These are phyloP conservation scores for Bacillus rossius DNA, from an alignment of 1,140 invertebrate genomes.

Conservation along the genomic window DNA sequence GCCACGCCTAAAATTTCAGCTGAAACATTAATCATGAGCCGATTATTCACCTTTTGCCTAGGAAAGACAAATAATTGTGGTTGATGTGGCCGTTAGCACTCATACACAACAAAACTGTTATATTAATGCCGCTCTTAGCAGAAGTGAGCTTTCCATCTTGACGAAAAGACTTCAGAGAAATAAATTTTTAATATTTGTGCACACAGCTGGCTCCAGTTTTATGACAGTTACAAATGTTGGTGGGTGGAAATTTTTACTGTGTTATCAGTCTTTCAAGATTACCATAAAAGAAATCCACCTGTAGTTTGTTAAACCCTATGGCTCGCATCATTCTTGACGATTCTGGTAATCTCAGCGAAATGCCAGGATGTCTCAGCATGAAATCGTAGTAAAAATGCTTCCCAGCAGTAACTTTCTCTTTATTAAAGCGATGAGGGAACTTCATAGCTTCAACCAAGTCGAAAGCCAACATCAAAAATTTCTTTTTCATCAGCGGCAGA, in stretches of 20 bases:
- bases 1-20: slow-evolving; percentile 14
- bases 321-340: slow-evolving; percentile 35
- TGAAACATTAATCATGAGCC: slow-evolving; percentile 15
- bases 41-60: slow-evolving; percentile 16
- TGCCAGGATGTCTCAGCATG: too few species aligned
- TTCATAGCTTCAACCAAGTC: slow-evolving; percentile 1
- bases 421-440: slow-evolving; percentile 8
- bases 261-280: slow-evolving; percentile 21
- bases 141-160: slow-evolving; percentile 39
- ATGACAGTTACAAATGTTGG: too few species aligned
- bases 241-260: slow-evolving; percentile 34
- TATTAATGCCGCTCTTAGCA: slow-evolving; percentile 40
- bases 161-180: too few species aligned
- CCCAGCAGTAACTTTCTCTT: slow-evolving; percentile 4
- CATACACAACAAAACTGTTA: slow-evolving; percentile 33
- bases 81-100: slow-evolving; percentile 28
- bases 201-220: too few species aligned
- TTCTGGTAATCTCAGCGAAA: slow-evolving; percentile 39
- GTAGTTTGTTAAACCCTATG: slow-evolving; percentile 34
- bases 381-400: slow-evolving; percentile 39
- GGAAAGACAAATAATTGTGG: too few species aligned
- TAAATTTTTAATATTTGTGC: too few species aligned
- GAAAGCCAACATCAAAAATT: slow-evolving; percentile 9
- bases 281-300: slow-evolving; percentile 30
- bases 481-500: too few species aligned